phyloP scores from a whole-genome alignment of 2,888 invertebrate species.

The Leptopilina drosophilae region DNA sequence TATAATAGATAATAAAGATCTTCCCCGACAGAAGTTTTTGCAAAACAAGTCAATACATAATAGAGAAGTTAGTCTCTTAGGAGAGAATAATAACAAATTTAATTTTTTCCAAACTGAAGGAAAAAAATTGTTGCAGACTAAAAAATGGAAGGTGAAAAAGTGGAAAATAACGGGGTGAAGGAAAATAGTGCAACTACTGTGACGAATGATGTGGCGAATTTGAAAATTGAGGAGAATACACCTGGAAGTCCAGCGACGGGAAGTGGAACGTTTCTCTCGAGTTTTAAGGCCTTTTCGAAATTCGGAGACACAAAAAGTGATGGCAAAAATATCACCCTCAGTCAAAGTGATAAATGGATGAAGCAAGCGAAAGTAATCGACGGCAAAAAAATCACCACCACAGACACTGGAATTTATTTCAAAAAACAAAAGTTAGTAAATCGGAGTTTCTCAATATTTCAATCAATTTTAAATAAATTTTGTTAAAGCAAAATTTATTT shows the following conservation, averaged over 20 bases:
- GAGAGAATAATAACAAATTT: too few relatives aligned
- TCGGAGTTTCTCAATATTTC: not conserved
- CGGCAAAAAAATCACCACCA: constrained; percentile 90
- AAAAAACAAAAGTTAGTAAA: constrained; percentile 87
- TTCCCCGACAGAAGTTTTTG: not conserved
- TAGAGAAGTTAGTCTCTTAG: not conserved
- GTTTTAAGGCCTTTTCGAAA: constrained; percentile 88
- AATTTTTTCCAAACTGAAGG: too few relatives aligned
- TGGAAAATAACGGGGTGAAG: not conserved
- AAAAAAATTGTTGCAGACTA: not conserved
- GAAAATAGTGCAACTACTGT: constrained; percentile 43
- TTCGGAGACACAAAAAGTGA: constrained; percentile 93
- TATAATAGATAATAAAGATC: not conserved
- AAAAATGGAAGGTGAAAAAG: constrained; percentile 30
- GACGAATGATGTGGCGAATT: constrained; percentile 48
- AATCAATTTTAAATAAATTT: too few relatives aligned
- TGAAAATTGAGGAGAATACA: constrained; percentile 51
- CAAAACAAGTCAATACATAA: not conserved
- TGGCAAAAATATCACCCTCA: constrained; percentile 90
- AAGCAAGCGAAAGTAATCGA: constrained; percentile 92
- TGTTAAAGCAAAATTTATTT: too few relatives aligned
- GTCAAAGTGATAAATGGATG: constrained; percentile 96
- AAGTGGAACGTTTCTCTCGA: constrained; percentile 62
- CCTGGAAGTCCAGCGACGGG: constrained; percentile 45
- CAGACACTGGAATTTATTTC: constrained; percentile 93